Evolutionary conservation across 2,888 invertebrate species (phyloP), one percentile per base, ranked within the genome.

Genomic region (Andrena trimmerana): DNA sequence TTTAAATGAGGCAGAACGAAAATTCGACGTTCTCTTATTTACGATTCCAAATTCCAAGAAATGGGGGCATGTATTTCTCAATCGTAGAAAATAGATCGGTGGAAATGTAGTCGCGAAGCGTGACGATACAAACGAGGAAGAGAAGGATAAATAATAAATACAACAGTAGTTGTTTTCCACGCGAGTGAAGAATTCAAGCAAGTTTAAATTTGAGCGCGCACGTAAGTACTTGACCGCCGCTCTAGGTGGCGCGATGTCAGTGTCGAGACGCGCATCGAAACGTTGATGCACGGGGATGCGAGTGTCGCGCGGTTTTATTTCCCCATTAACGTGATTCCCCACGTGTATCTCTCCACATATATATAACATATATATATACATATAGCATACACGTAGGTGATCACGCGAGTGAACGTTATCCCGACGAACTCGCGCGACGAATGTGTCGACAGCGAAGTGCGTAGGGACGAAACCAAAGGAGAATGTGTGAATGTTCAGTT

Each of bases 321-420:
- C 70, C 50, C 57, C 54, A 36, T 57, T n/a, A 27, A 27, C 36
- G 74, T 66, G 60, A 31, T 42, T 42, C 42, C n/a, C 31, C 48
- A 50, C 54, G 62, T 29, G 52, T 62, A 52, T 20, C 27, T 52
- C 13, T 62, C 24, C 27, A 69, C 50, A 24, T 67, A 67, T 52
- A 20, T 36, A 36, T 36, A 8, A 33, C 2, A 0, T 36, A 2
- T 10, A 10, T 36, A 36, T 36, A 36, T 67, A 67, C 33, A 16
- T 42, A 13, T 13, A 13, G 42, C 13, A n/a, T 63, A 76, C 54
- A 31, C 33, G 52, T 65, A 72, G 59, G 54, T 60, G 77, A 69
- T 69, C 62, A 70, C 50, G 57, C 50, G 59, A 67, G 52, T 57
- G 48, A 57, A 76, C 76, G 76, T 84, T 79, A 63, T 86, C 78